Percentiles rank a stretch among this genome's conserved stretches.
Evolutionary conservation across 2,888 invertebrate species (phyloP).

Genomic region (Acanthosoma haemorrhoidale): DNA sequence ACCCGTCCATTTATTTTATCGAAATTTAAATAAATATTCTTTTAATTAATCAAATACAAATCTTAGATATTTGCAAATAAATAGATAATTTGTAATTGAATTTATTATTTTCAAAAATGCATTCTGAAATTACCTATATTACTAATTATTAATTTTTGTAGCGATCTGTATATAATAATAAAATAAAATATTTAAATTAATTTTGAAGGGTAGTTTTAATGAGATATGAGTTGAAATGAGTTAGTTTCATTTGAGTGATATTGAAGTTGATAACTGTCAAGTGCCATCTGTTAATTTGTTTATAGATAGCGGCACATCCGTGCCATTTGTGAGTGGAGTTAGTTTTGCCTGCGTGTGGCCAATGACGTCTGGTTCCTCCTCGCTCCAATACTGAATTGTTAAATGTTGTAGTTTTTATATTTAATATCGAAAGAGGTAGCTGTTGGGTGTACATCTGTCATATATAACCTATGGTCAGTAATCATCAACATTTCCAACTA

Average conservation of each 20-base stretch:
- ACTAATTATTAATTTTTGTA: background rate
- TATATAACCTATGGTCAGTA: conserved; percentile 8
- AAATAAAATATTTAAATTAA: background rate
- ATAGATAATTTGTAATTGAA: too few relatives aligned
- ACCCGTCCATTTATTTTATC: background rate
- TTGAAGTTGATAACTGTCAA: conserved; percentile 3
- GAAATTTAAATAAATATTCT: background rate
- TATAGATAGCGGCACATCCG: conserved; percentile 32
- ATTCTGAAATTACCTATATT: background rate
- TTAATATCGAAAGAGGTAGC: background rate
- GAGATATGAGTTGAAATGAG: background rate
- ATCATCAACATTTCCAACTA: too few relatives aligned
- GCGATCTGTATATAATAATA: too few relatives aligned
- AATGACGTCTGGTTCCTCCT: conserved; percentile 21
- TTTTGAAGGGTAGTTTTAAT: background rate
- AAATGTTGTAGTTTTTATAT: background rate
- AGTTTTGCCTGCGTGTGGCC: conserved; percentile 37
- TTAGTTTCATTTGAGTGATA: background rate
- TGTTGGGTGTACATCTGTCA: background rate
- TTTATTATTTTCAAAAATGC: background rate
- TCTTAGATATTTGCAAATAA: background rate
- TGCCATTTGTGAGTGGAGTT: conserved; percentile 16
- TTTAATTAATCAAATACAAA: background rate
- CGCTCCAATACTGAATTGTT: too few relatives aligned
- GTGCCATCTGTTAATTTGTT: conserved; percentile 18